These are phyloP conservation scores for Amia ocellicauda DNA, from an alignment of 2,113 vertebrate genomes.

Conservation along the genomic window DNA sequence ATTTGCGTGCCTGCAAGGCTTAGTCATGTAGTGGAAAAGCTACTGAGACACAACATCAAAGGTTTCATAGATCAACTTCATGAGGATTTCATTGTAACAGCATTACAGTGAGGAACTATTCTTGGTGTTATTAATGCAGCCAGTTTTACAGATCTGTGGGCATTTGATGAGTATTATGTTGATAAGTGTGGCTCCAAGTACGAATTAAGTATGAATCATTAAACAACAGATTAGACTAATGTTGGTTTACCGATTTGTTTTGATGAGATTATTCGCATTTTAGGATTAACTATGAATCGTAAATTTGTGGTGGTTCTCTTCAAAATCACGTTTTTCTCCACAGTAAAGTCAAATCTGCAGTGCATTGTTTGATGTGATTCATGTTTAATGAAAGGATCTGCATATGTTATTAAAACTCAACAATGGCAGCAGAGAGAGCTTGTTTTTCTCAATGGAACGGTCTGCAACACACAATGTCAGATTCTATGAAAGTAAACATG, in stretches of 20 bases:
- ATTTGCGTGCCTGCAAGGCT: constrained; percentile 8
- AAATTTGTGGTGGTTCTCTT: too few species aligned
- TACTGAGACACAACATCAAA: constrained; percentile 24
- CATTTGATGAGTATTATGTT: constrained; percentile 18
- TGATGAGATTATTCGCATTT: constrained; percentile 4
- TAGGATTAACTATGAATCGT: too few species aligned
- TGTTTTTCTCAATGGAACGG: too few species aligned
- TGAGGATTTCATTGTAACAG: neutral
- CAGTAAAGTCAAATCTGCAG: too few species aligned
- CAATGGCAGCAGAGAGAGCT: too few species aligned
- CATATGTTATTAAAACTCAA: too few species aligned
- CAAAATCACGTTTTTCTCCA: too few species aligned
- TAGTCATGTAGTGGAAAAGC: constrained; percentile 21
- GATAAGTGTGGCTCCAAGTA: neutral
- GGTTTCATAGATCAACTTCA: constrained; percentile 17
- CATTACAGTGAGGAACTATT: neutral
- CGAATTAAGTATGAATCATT: constrained; percentile 13
- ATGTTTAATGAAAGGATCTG: too few species aligned
- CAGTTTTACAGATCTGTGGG: neutral
- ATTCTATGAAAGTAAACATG: too few species aligned
- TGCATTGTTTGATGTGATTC: too few species aligned
- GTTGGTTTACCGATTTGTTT: neutral
- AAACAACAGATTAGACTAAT: constrained; percentile 13
- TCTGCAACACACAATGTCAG: too few species aligned
- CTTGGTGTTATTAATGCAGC: constrained; percentile 20